These are phyloP conservation scores for Cantharis nigra DNA, from an alignment of 2,888 invertebrate species.

Conservation along the genomic window DNA sequence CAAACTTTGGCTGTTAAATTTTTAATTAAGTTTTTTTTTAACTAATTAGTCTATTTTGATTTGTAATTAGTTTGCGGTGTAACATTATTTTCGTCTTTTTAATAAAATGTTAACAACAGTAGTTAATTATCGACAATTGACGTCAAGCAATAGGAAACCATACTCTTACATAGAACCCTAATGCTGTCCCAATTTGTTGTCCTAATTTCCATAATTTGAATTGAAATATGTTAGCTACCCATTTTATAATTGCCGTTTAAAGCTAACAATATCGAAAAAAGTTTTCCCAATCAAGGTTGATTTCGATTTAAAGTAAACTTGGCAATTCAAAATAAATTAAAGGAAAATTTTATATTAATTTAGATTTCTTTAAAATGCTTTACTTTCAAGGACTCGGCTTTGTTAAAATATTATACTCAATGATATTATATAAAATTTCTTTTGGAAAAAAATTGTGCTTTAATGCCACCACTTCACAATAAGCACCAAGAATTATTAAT, in stretches of 20 bases:
- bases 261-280: not conserved
- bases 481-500: not conserved
- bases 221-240: not conserved
- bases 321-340: not conserved
- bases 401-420: too few species aligned
- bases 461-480: not conserved
- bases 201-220: slow-evolving; percentile 7
- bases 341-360: not conserved
- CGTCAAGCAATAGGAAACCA: slow-evolving; percentile 15
- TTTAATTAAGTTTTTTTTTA: not conserved
- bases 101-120: slow-evolving; percentile 3
- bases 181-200: slow-evolving; percentile 11
- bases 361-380: not conserved
- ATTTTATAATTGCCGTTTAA: not conserved
- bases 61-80: not conserved
- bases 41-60: not conserved
- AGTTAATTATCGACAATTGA: slow-evolving; percentile 11
- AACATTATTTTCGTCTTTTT: not conserved
- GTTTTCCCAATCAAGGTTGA: not conserved
- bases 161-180: not conserved
- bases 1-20: not conserved
- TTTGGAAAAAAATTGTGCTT: not conserved
- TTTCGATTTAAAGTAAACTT: not conserved
- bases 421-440: too few species aligned
- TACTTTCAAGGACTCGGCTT: not conserved